Conservation (phyloP, 2,113 vertebrate species). For the Agelaius phoeniceus region DNA sequence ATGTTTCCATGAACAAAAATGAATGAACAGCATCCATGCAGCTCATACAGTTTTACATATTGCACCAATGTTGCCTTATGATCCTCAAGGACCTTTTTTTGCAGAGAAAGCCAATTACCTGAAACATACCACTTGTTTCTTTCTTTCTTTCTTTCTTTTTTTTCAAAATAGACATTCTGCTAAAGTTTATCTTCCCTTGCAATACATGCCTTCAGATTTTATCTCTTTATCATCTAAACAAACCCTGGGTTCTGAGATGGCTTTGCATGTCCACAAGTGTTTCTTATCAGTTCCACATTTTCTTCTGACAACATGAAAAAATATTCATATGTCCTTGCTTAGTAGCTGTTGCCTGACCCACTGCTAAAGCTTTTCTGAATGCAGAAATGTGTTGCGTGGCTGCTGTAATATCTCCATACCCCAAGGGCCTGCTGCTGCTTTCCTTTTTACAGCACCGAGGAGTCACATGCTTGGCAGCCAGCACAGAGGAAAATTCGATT, state of each 20-base stretch:
- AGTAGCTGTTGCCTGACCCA: conserved; percentile 38
- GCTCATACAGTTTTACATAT: conserved; percentile 1
- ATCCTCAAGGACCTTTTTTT: conserved; percentile 78
- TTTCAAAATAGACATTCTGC: background rate
- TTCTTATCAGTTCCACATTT: conserved; percentile 50
- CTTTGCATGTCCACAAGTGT: conserved; percentile 40
- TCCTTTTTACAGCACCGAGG: background rate
- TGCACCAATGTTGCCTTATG: conserved; percentile 80
- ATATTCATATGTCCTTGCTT: conserved; percentile 1
- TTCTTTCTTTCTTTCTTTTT: background rate
- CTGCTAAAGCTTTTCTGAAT: conserved; percentile 19
- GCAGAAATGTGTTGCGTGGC: conserved; percentile 39
- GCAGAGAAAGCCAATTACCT: conserved; percentile 36
- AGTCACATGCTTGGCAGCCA: conserved; percentile 40
- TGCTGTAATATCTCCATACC: conserved; percentile 36
- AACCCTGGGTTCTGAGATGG: conserved; percentile 15
- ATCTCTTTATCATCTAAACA: conserved; percentile 44
- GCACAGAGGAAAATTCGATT: background rate
- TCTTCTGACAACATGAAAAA: conserved; percentile 18
- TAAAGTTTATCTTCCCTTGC: conserved; percentile 22
- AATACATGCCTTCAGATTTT: conserved; percentile 35
- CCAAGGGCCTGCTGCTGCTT: conserved; percentile 47
- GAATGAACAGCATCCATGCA: background rate
- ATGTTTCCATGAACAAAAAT: conserved; percentile 2
- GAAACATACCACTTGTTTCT: background rate